A percentile compares a stretch with the other conserved stretches of the same genome.
Conservation (phyloP, 2,113 vertebrate genomes). For the Lophotis ruficrista region DNA sequence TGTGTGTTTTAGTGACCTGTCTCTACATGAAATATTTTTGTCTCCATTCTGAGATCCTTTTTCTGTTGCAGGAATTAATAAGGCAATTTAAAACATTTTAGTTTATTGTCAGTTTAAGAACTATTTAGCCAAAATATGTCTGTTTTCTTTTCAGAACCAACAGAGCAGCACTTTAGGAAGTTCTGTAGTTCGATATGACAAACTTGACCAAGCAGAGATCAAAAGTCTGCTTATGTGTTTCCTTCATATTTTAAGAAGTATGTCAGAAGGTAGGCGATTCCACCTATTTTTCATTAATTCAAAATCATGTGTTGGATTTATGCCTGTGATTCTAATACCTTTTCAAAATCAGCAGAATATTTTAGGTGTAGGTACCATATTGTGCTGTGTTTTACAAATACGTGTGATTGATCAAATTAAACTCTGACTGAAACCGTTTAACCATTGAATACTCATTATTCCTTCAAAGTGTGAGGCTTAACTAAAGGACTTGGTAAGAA, state of each 20-base stretch:
- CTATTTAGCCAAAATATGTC: not conserved
- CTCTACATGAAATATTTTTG: not conserved
- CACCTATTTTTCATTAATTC: not conserved
- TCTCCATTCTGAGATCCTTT: not conserved
- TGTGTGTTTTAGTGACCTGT: not conserved
- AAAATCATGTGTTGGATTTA: not conserved
- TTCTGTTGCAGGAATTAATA: conserved; percentile 35
- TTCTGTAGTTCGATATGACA: conserved; percentile 89
- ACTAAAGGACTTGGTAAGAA: not conserved
- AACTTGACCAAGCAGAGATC: conserved; percentile 95
- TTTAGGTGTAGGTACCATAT: not conserved
- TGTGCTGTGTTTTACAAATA: not conserved
- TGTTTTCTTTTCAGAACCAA: conserved; percentile 80
- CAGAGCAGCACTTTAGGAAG: conserved; percentile 83
- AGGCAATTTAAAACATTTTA: not conserved
- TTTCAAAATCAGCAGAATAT: not conserved
- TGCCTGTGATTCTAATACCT: not conserved
- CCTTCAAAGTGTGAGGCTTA: not conserved
- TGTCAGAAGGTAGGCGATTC: conserved; percentile 92
- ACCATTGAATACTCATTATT: not conserved
- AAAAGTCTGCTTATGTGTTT: conserved; percentile 97
- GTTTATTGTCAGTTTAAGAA: not conserved
- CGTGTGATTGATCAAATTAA: not conserved
- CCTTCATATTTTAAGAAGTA: conserved; percentile 95
- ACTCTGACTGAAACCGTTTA: not conserved